Percentiles rank a stretch among this genome's conserved stretches.
phyloP scores from a whole-genome alignment of 2,888 invertebrate genomes.

The Cenopis cana region DNA sequence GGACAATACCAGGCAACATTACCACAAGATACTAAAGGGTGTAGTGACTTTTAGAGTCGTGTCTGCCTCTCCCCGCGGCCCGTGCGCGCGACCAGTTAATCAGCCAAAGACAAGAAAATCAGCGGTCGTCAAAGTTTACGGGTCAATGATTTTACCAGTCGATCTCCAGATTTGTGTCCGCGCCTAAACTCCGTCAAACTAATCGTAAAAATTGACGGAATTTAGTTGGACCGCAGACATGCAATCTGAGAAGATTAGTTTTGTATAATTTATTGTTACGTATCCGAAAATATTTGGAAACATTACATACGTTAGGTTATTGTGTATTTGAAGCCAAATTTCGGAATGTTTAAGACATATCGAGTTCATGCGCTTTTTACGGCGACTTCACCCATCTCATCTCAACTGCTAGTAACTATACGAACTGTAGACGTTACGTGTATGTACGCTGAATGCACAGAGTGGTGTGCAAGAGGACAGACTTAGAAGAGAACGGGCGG shows the following conservation, averaged over 20 bases:
- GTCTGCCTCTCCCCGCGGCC: slow-evolving; percentile 51
- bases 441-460: too few relatives aligned
- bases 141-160: slow-evolving; percentile 23
- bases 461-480: too few relatives aligned
- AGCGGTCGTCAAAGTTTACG: slow-evolving; percentile 63
- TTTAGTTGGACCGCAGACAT: too few relatives aligned
- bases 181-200: too few relatives aligned
- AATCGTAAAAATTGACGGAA: too few relatives aligned
- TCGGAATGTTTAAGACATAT: neutral
- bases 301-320: neutral
- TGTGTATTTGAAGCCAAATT: neutral
- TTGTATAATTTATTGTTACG: neutral
- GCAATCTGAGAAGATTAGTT: neutral
- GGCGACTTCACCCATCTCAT: too few relatives aligned
- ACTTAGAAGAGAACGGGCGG: too few relatives aligned
- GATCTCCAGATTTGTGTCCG: too few relatives aligned
- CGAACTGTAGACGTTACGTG: too few relatives aligned
- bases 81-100: slow-evolving; percentile 80
- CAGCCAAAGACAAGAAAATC: slow-evolving; percentile 62
- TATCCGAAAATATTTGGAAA: neutral
- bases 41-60: slow-evolving; percentile 38
- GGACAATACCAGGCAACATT: slow-evolving; percentile 18
- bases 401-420: too few relatives aligned
- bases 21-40: slow-evolving; percentile 19
- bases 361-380: neutral